These are phyloP conservation scores for Calypte anna DNA, from an alignment of 2,113 vertebrate genomes.

Conservation along the genomic window DNA sequence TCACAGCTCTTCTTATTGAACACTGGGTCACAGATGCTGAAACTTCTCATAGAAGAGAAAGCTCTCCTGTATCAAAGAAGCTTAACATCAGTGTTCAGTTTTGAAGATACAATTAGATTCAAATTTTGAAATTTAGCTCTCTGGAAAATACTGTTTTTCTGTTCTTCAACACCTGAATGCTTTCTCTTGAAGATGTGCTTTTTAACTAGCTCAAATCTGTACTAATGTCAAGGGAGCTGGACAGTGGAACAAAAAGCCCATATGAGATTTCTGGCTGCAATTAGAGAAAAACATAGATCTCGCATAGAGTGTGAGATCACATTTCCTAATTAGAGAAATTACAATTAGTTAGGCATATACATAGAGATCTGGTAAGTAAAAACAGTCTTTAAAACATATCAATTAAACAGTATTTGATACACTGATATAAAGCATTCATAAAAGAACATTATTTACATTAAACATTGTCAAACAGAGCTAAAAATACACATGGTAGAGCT, in stretches of 20 bases:
- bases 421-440: background rate
- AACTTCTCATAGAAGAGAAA: background rate
- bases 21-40: background rate
- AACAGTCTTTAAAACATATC: background rate
- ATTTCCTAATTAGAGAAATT: slow-evolving; percentile 58
- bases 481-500: background rate
- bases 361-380: background rate
- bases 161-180: background rate
- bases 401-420: background rate
- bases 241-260: slow-evolving; percentile 15
- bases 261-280: slow-evolving; percentile 11
- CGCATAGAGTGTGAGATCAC: background rate
- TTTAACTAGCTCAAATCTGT: background rate
- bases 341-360: slow-evolving; percentile 6
- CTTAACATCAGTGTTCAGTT: background rate
- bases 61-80: background rate
- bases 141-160: background rate
- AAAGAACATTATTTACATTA: background rate
- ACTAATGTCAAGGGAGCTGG: slow-evolving; percentile 11
- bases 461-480: background rate
- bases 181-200: background rate
- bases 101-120: background rate
- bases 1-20: background rate
- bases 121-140: background rate
- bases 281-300: background rate